These are phyloP conservation scores for Falco cherrug DNA, from an alignment of 2,797 vertebrate species.

Conservation along the genomic window DNA sequence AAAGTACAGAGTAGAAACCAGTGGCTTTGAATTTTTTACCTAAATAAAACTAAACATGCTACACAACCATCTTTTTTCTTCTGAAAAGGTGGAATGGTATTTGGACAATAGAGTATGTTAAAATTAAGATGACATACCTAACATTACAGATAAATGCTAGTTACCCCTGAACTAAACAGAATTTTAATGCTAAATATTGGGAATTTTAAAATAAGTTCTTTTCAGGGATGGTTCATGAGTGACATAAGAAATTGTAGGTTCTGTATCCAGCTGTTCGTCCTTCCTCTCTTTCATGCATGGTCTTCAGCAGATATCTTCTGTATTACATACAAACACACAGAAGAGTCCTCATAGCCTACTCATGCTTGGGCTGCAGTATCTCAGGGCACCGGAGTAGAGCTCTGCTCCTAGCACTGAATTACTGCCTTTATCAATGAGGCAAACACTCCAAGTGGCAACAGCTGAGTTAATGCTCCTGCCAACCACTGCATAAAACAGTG, in stretches of 20 bases:
- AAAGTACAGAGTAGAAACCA: background rate
- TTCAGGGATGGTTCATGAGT: background rate
- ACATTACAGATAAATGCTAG: background rate
- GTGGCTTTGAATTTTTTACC: background rate
- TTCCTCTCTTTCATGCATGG: background rate
- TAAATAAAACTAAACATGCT: background rate
- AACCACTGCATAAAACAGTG: constrained; percentile 4
- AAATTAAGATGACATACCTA: background rate
- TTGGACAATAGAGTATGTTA: background rate
- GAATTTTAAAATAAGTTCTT: background rate
- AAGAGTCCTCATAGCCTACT: background rate
- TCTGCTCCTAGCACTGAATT: background rate
- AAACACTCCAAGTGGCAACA: constrained; percentile 1
- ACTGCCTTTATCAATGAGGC: background rate
- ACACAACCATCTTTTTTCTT: background rate
- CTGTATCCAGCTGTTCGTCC: background rate
- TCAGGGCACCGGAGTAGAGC: background rate
- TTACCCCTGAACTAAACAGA: background rate
- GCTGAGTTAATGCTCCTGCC: constrained; percentile 12
- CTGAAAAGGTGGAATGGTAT: background rate
- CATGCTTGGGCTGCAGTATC: background rate
- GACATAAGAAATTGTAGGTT: background rate
- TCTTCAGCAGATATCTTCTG: background rate
- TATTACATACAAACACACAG: background rate
- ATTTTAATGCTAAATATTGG: background rate